Evolutionary conservation across 2,113 vertebrate genomes (phyloP).

Genomic region (Oophaga pumilio): DNA sequence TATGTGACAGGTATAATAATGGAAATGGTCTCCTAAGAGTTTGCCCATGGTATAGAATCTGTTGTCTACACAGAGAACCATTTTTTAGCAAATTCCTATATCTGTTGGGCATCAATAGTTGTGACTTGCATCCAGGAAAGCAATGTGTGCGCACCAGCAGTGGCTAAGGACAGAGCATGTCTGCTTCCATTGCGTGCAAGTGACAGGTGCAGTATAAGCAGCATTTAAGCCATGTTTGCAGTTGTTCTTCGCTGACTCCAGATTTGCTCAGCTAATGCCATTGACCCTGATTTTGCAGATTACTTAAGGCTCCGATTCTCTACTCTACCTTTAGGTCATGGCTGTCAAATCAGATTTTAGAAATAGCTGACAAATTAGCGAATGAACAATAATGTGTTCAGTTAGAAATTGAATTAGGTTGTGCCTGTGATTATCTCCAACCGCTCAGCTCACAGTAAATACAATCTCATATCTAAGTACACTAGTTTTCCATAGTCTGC

Average conservation of each 20-base stretch:
- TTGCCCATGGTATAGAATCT: too few relatives aligned
- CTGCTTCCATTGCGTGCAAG: neutral
- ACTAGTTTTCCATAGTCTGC: neutral
- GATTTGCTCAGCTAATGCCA: constrained; percentile 34
- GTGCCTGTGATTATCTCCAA: neutral
- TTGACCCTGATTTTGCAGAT: constrained; percentile 42
- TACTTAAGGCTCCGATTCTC: constrained; percentile 28
- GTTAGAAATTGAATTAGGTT: neutral
- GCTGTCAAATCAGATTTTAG: constrained; percentile 25
- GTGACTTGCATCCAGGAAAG: neutral
- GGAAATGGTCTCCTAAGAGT: neutral
- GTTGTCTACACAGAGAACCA: neutral
- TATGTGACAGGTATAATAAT: neutral
- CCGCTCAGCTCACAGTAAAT: neutral
- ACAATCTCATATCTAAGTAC: neutral
- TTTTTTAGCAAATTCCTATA: too few relatives aligned
- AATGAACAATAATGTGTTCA: constrained; percentile 29
- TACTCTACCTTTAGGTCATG: constrained; percentile 21
- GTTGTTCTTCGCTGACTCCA: constrained; percentile 6
- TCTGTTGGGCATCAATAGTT: too few relatives aligned
- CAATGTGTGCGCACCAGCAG: neutral
- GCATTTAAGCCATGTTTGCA: constrained; percentile 1
- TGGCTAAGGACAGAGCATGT: neutral
- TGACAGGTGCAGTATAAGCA: constrained; percentile 23
- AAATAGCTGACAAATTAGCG: constrained; percentile 17